A percentile compares a stretch with the other conserved stretches of the same genome.
These are phyloP conservation scores for Epinephelus coioides DNA, from an alignment of 2,797 vertebrate genomes.

Conservation along the genomic window DNA sequence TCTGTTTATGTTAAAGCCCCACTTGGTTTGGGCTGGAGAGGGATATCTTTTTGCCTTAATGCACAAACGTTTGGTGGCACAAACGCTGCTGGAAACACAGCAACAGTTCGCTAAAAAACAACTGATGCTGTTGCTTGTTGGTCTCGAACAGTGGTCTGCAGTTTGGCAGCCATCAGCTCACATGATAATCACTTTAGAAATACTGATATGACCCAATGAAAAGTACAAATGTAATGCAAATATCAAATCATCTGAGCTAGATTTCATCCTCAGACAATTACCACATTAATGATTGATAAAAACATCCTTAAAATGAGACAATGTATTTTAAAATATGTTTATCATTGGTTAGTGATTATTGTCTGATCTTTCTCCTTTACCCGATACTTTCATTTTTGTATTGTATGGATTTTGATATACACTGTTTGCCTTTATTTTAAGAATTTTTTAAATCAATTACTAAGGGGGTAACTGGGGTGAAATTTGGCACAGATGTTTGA, in stretches of 20 bases:
- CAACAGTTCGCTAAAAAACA: too few species aligned
- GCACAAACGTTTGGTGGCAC: too few species aligned
- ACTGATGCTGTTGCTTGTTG: too few species aligned
- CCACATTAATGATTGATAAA: not conserved
- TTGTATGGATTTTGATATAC: not conserved
- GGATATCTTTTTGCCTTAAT: too few species aligned
- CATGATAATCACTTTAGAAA: too few species aligned
- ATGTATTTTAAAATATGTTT: not conserved
- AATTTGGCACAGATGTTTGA: not conserved
- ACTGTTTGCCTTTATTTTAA: not conserved
- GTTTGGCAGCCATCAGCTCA: too few species aligned
- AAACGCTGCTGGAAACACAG: too few species aligned
- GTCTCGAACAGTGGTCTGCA: too few species aligned
- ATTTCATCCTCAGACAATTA: not conserved
- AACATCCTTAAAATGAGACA: not conserved
- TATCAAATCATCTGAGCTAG: not conserved
- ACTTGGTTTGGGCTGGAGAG: too few species aligned
- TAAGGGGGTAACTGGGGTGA: not conserved
- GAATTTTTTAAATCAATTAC: not conserved
- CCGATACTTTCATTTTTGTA: not conserved
- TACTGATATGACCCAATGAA: too few species aligned
- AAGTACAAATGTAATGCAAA: not conserved
- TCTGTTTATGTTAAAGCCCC: too few species aligned
- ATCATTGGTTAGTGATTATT: not conserved
- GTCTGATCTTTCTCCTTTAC: not conserved